Evolutionary conservation across 1,140 invertebrate genomes (phyloP), one percentile per base, ranked within the genome.

Genomic region (Yoshiicerus persimilis): DNA sequence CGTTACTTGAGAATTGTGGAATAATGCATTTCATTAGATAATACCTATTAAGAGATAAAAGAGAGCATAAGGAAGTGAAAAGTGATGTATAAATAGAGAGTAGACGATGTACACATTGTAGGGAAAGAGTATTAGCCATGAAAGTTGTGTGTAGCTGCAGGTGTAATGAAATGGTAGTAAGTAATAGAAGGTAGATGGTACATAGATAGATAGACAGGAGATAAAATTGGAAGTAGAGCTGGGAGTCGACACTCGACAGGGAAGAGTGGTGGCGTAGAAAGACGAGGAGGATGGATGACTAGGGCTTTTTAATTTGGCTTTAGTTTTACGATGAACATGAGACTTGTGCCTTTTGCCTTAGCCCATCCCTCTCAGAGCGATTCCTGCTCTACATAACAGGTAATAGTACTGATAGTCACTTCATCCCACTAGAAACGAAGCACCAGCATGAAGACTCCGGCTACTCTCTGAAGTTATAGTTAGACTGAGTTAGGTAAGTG

Each of bases 271-370:
- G 83, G 39, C 39, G 47, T 56, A 56, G 47, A 56, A 56, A 56
- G 47, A 56, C 47, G 47, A 56, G 47, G 0, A 56, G 83, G 83
- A 85, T 85, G 83, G 83, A 85, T 85, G 83, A 32, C 39, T 85
- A 25, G 47, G 27, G 25, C 83, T 56, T 47, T 85, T 85, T 85
- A 85, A 85, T 85, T 85, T 85, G 83, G 41, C 83, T 85, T 38
- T 62, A 30, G 83, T 85, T 85, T 85, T 62, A 85, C 39, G 83
- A 85, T 85, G 83, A 85, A 85, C 39, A 41, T 47, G 83, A 85
- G 83, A 85, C 10, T 47, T 62, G 25, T 56, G 39, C 80, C 34
- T 47, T 84, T 39, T 84, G 34, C 30, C 75, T 36, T 5, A n/a
- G 75, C 75, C 34, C 34, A 36, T 80, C 32, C 75, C 32, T 23